phyloP scores from a whole-genome alignment of 2,797 vertebrate species.

The Moxostoma hubbsi region DNA sequence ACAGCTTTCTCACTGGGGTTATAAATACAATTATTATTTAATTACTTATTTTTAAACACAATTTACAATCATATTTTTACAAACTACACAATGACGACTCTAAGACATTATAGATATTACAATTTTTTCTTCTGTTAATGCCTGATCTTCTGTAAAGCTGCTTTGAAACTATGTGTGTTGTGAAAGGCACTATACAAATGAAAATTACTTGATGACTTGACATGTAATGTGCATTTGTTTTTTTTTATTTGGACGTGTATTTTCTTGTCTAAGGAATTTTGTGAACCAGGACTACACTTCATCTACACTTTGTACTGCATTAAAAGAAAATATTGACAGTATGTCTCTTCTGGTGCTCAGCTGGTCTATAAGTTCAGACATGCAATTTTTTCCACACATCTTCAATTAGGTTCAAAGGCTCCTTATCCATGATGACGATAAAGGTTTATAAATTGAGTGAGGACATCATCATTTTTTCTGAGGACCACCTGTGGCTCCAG shows the following conservation, averaged over 20 bases:
- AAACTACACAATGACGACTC: no score
- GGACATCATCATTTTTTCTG: conserved; percentile 33
- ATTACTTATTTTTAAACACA: no score
- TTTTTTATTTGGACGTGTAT: not conserved
- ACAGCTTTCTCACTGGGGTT: no score
- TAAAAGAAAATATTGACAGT: conserved; percentile 3
- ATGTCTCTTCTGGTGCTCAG: not conserved
- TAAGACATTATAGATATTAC: no score
- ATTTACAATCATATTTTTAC: no score
- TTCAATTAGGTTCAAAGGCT: conserved; percentile 56
- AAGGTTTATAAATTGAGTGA: conserved; percentile 25
- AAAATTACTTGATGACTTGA: no score
- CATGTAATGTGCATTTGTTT: not conserved
- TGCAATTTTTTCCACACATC: conserved; percentile 13
- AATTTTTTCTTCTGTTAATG: no score
- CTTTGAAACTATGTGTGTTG: no score
- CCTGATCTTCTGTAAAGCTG: no score
- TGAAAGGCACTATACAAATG: no score
- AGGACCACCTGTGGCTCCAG: conserved; percentile 39
- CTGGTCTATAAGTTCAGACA: conserved; percentile 61
- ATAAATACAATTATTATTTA: no score
- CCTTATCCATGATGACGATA: conserved; percentile 32
- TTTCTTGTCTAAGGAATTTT: not conserved
- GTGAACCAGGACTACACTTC: not conserved
- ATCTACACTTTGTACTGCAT: not conserved